Evolutionary conservation across 2,797 vertebrate genomes (phyloP).

Genomic region (Todus mexicanus): DNA sequence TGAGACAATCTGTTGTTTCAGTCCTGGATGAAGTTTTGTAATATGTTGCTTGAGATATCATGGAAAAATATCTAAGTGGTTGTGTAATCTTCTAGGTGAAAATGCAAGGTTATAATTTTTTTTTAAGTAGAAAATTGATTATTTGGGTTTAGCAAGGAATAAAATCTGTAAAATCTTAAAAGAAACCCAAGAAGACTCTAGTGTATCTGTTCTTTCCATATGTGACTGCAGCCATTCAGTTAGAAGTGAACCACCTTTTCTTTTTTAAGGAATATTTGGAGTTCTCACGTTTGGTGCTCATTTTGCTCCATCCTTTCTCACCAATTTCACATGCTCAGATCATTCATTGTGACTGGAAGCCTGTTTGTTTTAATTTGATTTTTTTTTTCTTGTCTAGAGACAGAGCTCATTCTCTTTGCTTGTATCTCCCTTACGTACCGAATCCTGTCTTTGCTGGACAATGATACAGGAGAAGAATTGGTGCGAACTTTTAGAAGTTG

Average conservation of each 20-base stretch:
- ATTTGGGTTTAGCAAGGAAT: not conserved
- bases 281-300: not conserved
- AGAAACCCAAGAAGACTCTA: not conserved
- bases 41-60: slow-evolving; percentile 68
- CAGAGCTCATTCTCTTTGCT: not conserved
- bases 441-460: not conserved
- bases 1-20: slow-evolving; percentile 79
- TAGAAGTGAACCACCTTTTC: not conserved
- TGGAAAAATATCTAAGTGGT: slow-evolving; percentile 61
- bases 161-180: not conserved
- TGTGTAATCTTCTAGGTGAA: slow-evolving; percentile 67
- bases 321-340: not conserved
- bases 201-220: not conserved
- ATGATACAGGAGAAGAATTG: not conserved
- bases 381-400: not conserved
- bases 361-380: not conserved
- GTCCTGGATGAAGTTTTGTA: slow-evolving; percentile 74
- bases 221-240: not conserved
- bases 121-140: slow-evolving; percentile 21
- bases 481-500: not conserved
- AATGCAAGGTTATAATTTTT: slow-evolving; percentile 41
- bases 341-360: not conserved
- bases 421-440: not conserved
- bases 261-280: not conserved
- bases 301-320: not conserved